Evolutionary conservation across 2,888 invertebrate species (phyloP).

Genomic region (Rosalia funebris): DNA sequence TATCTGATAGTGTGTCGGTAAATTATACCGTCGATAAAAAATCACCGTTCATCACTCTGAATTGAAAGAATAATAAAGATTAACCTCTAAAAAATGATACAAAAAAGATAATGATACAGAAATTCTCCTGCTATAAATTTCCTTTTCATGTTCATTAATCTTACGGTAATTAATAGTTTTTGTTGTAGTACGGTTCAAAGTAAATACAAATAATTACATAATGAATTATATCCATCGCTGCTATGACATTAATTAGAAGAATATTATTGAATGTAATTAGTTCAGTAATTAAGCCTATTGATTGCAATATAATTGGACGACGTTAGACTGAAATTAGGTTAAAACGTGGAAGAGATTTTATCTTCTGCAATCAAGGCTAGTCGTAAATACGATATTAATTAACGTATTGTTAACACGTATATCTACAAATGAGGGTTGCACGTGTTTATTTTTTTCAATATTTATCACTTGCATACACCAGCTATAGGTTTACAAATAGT

Average conservation of each 20-base stretch:
- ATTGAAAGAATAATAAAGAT: background rate
- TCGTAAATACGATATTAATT: too few species aligned
- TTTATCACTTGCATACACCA: too few species aligned
- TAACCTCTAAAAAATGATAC: constrained; percentile 2
- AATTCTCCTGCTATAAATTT: constrained; percentile 18
- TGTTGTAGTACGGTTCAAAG: constrained; percentile 8
- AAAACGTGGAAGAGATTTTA: too few species aligned
- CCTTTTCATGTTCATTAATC: constrained; percentile 21
- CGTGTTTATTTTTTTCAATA: too few species aligned
- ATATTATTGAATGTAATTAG: constrained; percentile 5
- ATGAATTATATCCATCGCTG: constrained; percentile 15
- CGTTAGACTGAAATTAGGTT: too few species aligned
- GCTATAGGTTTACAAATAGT: too few species aligned
- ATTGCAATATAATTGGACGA: constrained; percentile 16
- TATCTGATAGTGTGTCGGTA: background rate
- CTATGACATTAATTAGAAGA: constrained; percentile 17
- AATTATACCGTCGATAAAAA: background rate
- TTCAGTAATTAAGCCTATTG: constrained; percentile 1
- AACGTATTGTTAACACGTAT: too few species aligned
- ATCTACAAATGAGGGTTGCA: too few species aligned
- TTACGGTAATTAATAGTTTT: constrained; percentile 24
- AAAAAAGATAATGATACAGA: constrained; percentile 13
- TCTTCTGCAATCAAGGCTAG: too few species aligned
- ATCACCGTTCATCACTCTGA: background rate
- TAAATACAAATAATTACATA: constrained; percentile 18